Evolutionary conservation across 35 echinoderm and acorn worm species (phyloP).

Genomic region (Heliocidaris erythrogramma): DNA sequence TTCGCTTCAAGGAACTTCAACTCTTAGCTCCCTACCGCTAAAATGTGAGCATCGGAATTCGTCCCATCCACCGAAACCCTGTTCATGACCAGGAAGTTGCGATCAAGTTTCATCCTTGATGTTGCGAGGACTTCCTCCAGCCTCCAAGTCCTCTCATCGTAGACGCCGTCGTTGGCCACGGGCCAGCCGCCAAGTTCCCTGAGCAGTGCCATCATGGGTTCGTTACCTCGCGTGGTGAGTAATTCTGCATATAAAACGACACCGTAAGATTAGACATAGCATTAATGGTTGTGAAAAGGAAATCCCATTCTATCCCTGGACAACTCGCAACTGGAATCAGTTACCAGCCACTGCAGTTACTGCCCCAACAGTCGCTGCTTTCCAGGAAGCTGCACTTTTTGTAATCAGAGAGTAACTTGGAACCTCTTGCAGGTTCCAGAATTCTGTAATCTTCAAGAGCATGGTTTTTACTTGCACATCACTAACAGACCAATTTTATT

Average conservation of each 20-base stretch:
- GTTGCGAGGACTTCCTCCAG: constrained; percentile 62
- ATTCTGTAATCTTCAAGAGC: no score
- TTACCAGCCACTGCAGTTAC: no score
- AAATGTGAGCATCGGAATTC: constrained; percentile 55
- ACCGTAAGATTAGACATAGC: not conserved
- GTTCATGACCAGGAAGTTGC: constrained; percentile 52
- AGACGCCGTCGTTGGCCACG: constrained; percentile 60
- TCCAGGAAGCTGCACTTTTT: no score
- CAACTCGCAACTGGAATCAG: no score
- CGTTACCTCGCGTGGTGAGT: not conserved
- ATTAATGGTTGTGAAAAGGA: no score
- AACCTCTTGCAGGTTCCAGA: no score
- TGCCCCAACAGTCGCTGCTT: no score
- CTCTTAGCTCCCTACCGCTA: constrained; percentile 48
- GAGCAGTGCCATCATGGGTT: constrained; percentile 61
- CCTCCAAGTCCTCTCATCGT: constrained; percentile 65
- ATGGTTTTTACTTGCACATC: no score
- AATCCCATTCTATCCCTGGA: no score
- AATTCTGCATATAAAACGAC: not conserved
- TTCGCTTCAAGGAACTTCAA: not conserved
- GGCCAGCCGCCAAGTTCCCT: constrained; percentile 80
- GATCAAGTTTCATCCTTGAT: constrained; percentile 47
- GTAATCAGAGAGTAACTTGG: no score
- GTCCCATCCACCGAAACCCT: constrained; percentile 50
- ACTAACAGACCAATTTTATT: no score